Conservation (phyloP, 2,113 vertebrate genomes). For the Hippocampus comes region DNA sequence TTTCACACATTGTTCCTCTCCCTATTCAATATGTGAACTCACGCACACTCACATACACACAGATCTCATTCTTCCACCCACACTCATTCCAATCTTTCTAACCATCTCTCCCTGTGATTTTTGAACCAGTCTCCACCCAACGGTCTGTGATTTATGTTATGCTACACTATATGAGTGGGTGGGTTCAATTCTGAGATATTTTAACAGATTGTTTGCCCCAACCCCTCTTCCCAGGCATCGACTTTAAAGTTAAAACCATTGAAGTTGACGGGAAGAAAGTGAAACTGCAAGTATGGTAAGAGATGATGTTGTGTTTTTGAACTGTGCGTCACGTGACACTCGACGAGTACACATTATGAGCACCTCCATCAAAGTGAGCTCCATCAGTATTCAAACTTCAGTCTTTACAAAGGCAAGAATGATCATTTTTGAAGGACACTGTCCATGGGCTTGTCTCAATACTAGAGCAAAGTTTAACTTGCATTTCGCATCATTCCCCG, state of each 20-base stretch:
- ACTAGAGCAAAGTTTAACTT: no score
- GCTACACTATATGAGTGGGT: constrained; percentile 9
- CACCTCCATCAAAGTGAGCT: no score
- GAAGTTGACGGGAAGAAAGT: constrained; percentile 91
- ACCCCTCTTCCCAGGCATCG: constrained; percentile 75
- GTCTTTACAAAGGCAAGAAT: no score
- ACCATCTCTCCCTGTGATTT: constrained; percentile 49
- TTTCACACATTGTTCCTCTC: not conserved
- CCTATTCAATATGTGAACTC: constrained; percentile 12
- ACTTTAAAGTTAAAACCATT: constrained; percentile 93
- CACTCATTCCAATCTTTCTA: constrained; percentile 67
- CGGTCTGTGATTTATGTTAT: constrained; percentile 45
- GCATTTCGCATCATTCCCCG: no score
- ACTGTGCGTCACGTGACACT: not conserved
- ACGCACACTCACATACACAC: constrained; percentile 27
- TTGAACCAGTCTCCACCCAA: constrained; percentile 18
- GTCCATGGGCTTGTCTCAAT: no score
- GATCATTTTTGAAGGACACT: no score
- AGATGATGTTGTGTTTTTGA: not conserved
- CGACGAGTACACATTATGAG: no score
- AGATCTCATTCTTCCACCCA: constrained; percentile 63
- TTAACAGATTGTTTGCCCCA: constrained; percentile 18
- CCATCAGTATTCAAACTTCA: no score
- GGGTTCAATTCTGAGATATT: constrained; percentile 25
- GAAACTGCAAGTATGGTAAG: constrained; percentile 94